phyloP scores from a whole-genome alignment of 1,140 invertebrate species.

The Bicyclus anynana region DNA sequence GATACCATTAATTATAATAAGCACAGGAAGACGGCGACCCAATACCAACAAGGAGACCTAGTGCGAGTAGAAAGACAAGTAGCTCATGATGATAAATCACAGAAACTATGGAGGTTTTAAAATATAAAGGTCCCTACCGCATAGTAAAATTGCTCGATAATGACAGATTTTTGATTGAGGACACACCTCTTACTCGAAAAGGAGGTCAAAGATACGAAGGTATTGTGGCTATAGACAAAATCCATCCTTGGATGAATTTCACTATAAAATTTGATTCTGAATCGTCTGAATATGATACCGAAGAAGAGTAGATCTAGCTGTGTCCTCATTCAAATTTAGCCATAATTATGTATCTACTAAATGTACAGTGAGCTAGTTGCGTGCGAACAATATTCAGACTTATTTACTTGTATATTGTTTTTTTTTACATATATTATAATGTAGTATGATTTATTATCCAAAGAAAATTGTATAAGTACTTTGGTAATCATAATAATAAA shows the following conservation, averaged over 20 bases:
- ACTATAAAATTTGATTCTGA: not conserved
- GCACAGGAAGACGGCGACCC: constrained; percentile 12
- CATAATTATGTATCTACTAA: not conserved
- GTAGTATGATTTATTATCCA: too few species aligned
- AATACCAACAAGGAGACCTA: constrained; percentile 24
- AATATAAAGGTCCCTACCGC: constrained; percentile 30
- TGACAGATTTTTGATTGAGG: constrained; percentile 9
- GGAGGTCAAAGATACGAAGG: not conserved
- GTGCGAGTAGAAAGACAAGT: constrained; percentile 23
- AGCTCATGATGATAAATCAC: constrained; percentile 26
- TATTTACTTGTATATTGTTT: too few species aligned
- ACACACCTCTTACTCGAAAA: constrained; percentile 6
- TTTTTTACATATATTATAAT: too few species aligned
- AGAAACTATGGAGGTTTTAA: constrained; percentile 29
- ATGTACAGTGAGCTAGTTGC: too few species aligned
- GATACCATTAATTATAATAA: constrained; percentile 24
- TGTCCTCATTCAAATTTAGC: not conserved
- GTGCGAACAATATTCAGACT: too few species aligned
- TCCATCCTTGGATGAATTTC: not conserved
- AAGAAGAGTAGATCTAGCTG: not conserved
- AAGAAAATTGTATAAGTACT: too few species aligned
- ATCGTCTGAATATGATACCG: not conserved
- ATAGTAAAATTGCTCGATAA: constrained; percentile 23
- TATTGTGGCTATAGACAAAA: constrained; percentile 6
- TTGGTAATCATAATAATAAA: too few species aligned